Evolutionary conservation across 2,888 invertebrate genomes (phyloP), one percentile per base, ranked within the genome.

Genomic region (Dorcus hopei): DNA sequence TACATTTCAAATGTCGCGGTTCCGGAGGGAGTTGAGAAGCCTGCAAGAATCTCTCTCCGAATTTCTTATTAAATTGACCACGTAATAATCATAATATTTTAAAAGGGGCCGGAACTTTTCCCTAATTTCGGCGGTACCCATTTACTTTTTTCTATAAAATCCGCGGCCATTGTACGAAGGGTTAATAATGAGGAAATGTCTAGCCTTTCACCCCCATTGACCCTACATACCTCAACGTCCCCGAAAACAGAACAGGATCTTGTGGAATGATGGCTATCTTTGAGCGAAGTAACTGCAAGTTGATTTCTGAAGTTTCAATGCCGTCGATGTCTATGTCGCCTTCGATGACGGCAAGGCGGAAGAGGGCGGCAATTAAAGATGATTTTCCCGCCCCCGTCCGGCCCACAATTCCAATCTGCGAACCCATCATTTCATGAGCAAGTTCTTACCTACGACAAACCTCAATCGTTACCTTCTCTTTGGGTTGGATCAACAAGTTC

Each of bases 341-440:
- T 47, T 85, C 84, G 23, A 85, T 70, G 66, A 85, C 84, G 0
- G 87, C 87, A 59, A 57, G 77, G 81, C 49, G 73, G 71, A 65
- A 67, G 75, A 83, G 2, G 79, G 73, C 71, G 0, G 89, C 85
- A 61, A 91, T 89, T 9, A 91, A 78, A 0, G 90, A 90, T 0
- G 89, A 90, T 76, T 91, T 91, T 0, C 93, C 93, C 1, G 93
- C 93, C 1, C 93, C 93, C 0, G 93, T 93, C 54, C 93, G 81
- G 2, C 93, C 93, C 3, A 91, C 90, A 65, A 92, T 88, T 9
- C 91, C 91, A 57, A 91, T 85, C 87, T 91, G 76, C 65, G 79
- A 80, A 38, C 51, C 52, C 52, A 52, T 47, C 47, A 54, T 33
- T 38, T 48, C 14, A 51, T 39, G 38, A 38, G 8, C 52, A 9